Percentiles rank a stretch among this genome's conserved stretches.
These are phyloP conservation scores for Tragopan temminckii DNA, from an alignment of 2,797 vertebrate genomes.

Conservation along the genomic window DNA sequence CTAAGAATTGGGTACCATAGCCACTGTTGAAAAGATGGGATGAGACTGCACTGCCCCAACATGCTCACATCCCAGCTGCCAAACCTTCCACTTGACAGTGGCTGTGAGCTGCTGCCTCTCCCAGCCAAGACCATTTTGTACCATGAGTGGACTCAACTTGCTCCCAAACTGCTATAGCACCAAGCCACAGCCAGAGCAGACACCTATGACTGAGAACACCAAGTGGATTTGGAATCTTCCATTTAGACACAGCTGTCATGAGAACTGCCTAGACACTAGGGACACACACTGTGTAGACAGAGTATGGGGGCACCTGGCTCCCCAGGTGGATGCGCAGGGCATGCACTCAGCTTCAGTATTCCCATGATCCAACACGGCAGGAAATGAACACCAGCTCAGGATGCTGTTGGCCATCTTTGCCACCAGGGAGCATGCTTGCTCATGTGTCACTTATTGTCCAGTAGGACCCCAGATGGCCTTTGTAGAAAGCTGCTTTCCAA, in stretches of 20 bases:
- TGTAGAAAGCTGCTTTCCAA: not conserved
- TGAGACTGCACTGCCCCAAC: not conserved
- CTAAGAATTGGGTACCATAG: not conserved
- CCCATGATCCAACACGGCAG: fast-evolving
- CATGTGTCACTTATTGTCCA: no score
- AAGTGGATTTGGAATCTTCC: not conserved
- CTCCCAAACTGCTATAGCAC: not conserved
- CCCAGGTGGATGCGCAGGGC: fast-evolving
- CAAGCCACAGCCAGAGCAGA: not conserved
- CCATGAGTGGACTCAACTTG: not conserved
- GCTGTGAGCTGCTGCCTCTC: not conserved
- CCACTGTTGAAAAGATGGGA: not conserved
- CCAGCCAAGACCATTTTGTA: not conserved
- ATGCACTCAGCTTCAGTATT: fast-evolving
- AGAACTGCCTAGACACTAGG: not conserved
- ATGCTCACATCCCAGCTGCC: not conserved
- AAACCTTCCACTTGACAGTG: fast-evolving
- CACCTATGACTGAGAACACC: not conserved
- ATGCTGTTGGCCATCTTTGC: not conserved
- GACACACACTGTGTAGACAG: not conserved
- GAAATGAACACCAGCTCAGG: not conserved
- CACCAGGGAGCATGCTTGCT: not conserved
- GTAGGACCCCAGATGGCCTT: not conserved
- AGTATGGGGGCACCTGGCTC: fast-evolving
- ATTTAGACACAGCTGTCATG: not conserved